Percentiles rank a stretch among this genome's conserved stretches.
Conservation (phyloP, 1,140 invertebrate genomes). For the Drosophila jambulina region DNA sequence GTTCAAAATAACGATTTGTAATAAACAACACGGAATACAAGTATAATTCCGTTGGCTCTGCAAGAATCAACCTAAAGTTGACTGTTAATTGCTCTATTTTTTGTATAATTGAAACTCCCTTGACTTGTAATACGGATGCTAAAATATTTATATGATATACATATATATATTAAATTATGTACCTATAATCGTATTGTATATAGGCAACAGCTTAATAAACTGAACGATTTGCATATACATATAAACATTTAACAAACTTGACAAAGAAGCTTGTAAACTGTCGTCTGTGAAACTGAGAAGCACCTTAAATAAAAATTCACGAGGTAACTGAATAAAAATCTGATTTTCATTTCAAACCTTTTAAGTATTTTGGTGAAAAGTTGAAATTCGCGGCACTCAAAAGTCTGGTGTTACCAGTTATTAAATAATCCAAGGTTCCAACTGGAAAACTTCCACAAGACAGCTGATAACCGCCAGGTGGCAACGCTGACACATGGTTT, state of each 20-base stretch:
- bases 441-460: background rate
- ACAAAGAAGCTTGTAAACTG: slow-evolving; percentile 22
- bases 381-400: no score
- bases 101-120: slow-evolving; percentile 40
- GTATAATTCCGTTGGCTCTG: slow-evolving; percentile 28
- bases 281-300: slow-evolving; percentile 33
- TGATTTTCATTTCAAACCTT: background rate
- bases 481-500: slow-evolving; percentile 31
- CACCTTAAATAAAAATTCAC: slow-evolving; percentile 17
- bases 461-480: slow-evolving; percentile 15
- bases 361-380: no score
- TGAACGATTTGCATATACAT: background rate
- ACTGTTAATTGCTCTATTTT: slow-evolving; percentile 26
- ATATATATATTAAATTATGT: slow-evolving; percentile 11
- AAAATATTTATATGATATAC: slow-evolving; percentile 26
- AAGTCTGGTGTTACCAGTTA: background rate
- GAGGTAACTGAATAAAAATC: background rate
- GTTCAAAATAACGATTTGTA: slow-evolving; percentile 56
- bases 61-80: slow-evolving; percentile 27
- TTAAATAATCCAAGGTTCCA: background rate
- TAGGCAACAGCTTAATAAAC: slow-evolving; percentile 11
- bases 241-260: slow-evolving; percentile 15
- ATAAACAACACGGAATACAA: slow-evolving; percentile 30
- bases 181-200: slow-evolving; percentile 32
- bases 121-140: slow-evolving; percentile 35